These are phyloP conservation scores for Chauna torquata DNA, from an alignment of 2,113 vertebrate genomes.

Conservation along the genomic window DNA sequence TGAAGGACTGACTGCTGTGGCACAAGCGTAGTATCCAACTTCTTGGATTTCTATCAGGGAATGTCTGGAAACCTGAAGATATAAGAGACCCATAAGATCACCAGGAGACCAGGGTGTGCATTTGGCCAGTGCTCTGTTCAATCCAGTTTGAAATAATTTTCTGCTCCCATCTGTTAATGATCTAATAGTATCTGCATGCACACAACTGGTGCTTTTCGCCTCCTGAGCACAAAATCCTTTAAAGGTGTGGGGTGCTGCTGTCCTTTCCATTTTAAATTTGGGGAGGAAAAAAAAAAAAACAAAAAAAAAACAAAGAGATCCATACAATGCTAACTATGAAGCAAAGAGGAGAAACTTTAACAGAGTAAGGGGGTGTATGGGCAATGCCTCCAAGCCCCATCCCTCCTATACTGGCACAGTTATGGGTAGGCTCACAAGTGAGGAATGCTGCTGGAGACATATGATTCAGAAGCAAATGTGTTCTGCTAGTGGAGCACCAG, in stretches of 20 bases:
- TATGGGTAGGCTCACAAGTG: background rate
- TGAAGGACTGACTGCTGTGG: background rate
- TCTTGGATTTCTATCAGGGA: background rate
- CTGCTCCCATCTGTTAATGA: background rate
- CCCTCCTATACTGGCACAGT: background rate
- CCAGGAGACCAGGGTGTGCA: background rate
- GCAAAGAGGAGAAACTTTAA: background rate
- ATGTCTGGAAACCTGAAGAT: background rate
- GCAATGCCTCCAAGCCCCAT: background rate
- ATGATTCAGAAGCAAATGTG: background rate
- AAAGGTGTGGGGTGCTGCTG: background rate
- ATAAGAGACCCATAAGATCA: background rate
- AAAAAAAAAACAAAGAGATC: background rate
- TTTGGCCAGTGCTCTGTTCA: background rate
- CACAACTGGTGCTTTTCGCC: background rate
- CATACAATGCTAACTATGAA: background rate
- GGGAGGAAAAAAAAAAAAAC: accelerated
- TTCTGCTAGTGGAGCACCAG: background rate
- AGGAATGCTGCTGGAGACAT: background rate
- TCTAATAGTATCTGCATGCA: background rate
- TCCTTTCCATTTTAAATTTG: background rate
- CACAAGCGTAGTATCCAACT: background rate
- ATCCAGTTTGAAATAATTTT: background rate
- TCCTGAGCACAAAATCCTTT: background rate
- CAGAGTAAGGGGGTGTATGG: background rate